Base-by-base conservation (phyloP, 1,140 invertebrate species). In the Drosophila asahinai region DNA sequence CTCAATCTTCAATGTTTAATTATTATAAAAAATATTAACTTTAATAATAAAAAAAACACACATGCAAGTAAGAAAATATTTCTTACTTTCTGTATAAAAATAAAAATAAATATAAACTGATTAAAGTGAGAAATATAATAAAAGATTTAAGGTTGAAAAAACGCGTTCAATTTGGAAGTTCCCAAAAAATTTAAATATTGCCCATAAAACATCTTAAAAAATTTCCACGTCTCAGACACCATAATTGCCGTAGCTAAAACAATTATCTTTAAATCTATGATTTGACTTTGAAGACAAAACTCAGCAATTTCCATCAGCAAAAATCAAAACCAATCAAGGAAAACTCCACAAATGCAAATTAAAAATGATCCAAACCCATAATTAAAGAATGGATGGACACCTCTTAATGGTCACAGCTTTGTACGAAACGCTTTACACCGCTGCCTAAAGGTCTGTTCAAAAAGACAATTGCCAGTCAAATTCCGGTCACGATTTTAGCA, bases 401-500 rank as follows among this genome's bases (percentile, higher is more conserved):
- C 43, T 57, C 17, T 70, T 51, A 77, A 77, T 43, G 43, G 75
- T 33, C 43, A 36, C 60, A 47, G 42, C 43, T 68, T 48, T 7
- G 58, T 47, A 42, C 9, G 42, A 48, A 61, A 61, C 33, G 14
- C 48, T 54, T 61, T 33, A 58, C 59, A 30, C 27, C 40, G 60
- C 42, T 59, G 75, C 38, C 22, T 51, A 58, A 61, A 77, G 58
- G 42, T 71, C 47, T 76, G 51, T 47, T 15, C 61, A 25, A 42
- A 55, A 71, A 55, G 49, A 80, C 66, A 77, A 59, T 67, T 62
- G 61, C 19, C 22, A 52, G 25, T 52, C 61, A 68, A 78, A 71
- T 77, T 77, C 83, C 77, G 76, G 73, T 87, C 83, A 83, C 81
- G 84, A 89, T 87, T 62, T 72, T 60, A 49, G 25, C 77, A 63